These are phyloP conservation scores for Amazonetta brasiliensis DNA, from an alignment of 2,797 vertebrate genomes.

Conservation along the genomic window DNA sequence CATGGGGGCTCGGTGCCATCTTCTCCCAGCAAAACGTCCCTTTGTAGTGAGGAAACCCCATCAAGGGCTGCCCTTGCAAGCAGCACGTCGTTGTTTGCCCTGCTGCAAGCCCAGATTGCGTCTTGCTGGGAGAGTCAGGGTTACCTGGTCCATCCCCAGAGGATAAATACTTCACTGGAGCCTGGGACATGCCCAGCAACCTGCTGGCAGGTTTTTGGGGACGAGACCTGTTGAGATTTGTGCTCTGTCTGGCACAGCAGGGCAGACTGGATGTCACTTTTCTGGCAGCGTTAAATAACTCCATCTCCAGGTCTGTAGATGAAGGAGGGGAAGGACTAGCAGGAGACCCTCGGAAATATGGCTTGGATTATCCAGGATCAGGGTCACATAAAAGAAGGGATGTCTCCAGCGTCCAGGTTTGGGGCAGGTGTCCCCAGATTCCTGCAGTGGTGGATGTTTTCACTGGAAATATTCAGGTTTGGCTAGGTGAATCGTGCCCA, in stretches of 20 bases:
- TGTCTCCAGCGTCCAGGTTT: neutral
- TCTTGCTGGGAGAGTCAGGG: fast-evolving
- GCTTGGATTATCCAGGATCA: neutral
- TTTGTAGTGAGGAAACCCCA: neutral
- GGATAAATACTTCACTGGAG: neutral
- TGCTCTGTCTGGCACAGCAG: conserved; percentile 15
- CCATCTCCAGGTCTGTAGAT: neutral
- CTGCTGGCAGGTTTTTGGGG: neutral
- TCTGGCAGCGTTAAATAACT: neutral
- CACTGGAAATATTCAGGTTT: neutral
- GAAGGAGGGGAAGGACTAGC: neutral
- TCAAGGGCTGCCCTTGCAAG: fast-evolving
- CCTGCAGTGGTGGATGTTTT: neutral
- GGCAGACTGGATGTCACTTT: conserved; percentile 38
- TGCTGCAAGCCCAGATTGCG: neutral
- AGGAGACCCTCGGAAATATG: neutral
- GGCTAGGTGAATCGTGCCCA: neutral
- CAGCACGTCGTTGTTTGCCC: fast-evolving
- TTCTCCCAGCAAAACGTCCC: neutral
- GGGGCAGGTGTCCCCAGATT: neutral
- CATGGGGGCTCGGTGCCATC: neutral
- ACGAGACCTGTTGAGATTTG: neutral
- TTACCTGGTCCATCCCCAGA: neutral
- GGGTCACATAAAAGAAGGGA: neutral
- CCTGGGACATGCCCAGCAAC: neutral